Evolutionary conservation across 2,888 invertebrate species (phyloP), one percentile per base, ranked within the genome.

Genomic region (Xestoiulus laeticollis): DNA sequence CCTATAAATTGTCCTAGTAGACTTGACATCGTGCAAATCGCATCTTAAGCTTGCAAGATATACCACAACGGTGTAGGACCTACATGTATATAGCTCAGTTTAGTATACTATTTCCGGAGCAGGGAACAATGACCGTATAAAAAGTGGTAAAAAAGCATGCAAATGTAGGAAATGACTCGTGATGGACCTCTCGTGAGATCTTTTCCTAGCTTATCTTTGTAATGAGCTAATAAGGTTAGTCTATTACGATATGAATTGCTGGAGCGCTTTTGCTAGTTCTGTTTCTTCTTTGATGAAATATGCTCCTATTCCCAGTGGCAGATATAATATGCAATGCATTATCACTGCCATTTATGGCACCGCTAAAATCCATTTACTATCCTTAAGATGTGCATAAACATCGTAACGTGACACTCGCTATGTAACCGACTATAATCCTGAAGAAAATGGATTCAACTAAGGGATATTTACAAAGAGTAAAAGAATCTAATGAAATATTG

Each of bases 281-380:
- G 68, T 68, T 68, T 68, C 26, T 68, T 26, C 26, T n/a, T 68
- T 68, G 68, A 68, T 68, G 12, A 68, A 68, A 68, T 26, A 26
- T 68, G 68, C 3, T 26, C 12, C 68, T 26, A 68, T 68, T 68
- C 68, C 68, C 68, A 3, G 26, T 26, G 68, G 68, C 26, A 68
- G 26, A 68, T 26, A 68, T 26, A 68, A 26, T 68, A 68, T 10
- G 68, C 26, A 0, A 26, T 68, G 68, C 68, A 68, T 68, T 68
- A 68, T 68, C 68, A 26, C 68, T 59, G 59, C n/a, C 68, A 68
- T 68, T n/a, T 68, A 68, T 68, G 26, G 68, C 68, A 68, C 68
- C 68, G 26, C 68, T 26, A 68, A 26, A 12, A 68, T 26, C 26
- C 68, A 68, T 68, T 68, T 68, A 26, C 68, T 68, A 0, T 6